phyloP scores from a whole-genome alignment of 2,113 vertebrate species.

The Puntigrus tetrazona region DNA sequence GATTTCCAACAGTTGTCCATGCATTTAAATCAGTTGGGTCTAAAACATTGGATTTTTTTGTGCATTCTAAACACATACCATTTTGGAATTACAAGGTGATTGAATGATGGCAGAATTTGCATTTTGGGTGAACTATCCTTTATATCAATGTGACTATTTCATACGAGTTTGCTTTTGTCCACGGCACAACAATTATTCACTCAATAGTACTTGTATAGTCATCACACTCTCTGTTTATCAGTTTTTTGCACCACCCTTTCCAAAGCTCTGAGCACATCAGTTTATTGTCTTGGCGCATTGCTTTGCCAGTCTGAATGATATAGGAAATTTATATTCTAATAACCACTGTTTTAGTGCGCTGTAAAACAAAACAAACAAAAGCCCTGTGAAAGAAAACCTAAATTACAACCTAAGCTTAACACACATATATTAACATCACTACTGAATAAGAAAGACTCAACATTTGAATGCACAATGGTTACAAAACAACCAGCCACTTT shows the following conservation, averaged over 20 bases:
- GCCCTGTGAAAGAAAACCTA: background rate
- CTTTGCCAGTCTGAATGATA: background rate
- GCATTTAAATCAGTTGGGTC: background rate
- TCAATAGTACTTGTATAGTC: background rate
- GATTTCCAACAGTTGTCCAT: background rate
- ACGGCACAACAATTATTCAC: background rate
- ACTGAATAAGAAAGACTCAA: constrained; percentile 8
- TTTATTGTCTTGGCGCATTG: background rate
- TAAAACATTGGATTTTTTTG: background rate
- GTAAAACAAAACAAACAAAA: background rate
- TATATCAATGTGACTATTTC: background rate
- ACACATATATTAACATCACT: background rate
- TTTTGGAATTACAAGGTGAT: background rate
- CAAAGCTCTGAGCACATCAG: background rate
- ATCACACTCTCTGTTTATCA: background rate
- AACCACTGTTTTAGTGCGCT: background rate
- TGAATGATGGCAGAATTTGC: background rate
- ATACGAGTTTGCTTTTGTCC: background rate
- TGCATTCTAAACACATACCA: background rate
- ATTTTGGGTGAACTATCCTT: background rate
- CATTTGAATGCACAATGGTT: background rate
- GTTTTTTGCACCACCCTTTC: background rate
- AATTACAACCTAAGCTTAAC: background rate
- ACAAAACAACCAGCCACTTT: background rate
- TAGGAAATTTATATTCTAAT: constrained; percentile 1